These are phyloP conservation scores for Choristoneura rosaceana DNA, from an alignment of 2,888 invertebrate species.

Conservation along the genomic window DNA sequence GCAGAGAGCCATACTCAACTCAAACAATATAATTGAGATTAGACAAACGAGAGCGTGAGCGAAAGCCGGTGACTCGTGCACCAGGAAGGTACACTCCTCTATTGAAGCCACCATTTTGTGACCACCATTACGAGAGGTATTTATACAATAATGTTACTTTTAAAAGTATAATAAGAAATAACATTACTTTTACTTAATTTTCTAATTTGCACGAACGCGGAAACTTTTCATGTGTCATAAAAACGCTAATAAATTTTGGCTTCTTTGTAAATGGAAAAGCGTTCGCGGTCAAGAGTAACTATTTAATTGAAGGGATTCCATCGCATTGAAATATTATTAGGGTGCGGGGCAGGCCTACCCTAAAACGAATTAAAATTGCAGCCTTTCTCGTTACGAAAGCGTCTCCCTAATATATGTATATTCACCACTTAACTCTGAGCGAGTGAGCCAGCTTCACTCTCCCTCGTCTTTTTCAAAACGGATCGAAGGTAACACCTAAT, in stretches of 20 bases:
- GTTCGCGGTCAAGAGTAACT: conserved; percentile 18
- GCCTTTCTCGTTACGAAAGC: neutral
- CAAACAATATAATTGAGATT: conserved; percentile 15
- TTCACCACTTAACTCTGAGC: neutral
- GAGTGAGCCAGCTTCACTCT: neutral
- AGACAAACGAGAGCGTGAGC: conserved; percentile 29
- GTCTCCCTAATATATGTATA: neutral
- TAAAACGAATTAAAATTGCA: conserved; percentile 9
- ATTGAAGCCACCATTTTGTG: conserved; percentile 31
- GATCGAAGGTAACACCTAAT: neutral
- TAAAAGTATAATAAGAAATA: conserved; percentile 18
- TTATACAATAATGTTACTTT: neutral
- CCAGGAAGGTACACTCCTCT: neutral
- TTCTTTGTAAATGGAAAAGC: conserved; percentile 20
- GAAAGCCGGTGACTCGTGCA: conserved; percentile 29
- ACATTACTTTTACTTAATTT: conserved; percentile 22
- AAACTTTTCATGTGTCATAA: conserved; percentile 23
- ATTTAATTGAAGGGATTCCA: neutral
- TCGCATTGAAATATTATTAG: neutral
- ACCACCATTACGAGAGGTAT: conserved; percentile 14
- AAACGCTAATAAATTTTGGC: conserved; percentile 18
- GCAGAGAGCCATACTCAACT: conserved; percentile 3
- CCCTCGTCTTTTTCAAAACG: neutral
- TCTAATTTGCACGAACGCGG: conserved; percentile 37
- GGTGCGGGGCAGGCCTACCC: neutral